Percentiles rank a stretch among this genome's conserved stretches.
Evolutionary conservation across 2,888 invertebrate genomes (phyloP).

Genomic region (Drosophila anomelani): DNA sequence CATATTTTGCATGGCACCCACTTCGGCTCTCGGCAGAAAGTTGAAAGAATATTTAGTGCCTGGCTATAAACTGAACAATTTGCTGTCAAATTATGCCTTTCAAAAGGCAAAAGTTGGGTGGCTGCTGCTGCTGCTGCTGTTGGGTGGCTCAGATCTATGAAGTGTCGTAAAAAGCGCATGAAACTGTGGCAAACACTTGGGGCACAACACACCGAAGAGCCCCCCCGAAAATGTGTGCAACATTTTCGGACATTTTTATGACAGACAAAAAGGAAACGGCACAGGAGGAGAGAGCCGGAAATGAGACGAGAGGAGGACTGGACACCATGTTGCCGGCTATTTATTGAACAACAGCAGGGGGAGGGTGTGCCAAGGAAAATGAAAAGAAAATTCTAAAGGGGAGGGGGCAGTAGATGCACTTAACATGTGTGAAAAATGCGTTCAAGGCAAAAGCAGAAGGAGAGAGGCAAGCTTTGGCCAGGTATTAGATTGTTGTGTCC

Average conservation of each 20-base stretch:
- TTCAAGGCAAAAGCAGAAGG: slow-evolving; percentile 61
- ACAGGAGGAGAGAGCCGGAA: slow-evolving; percentile 26
- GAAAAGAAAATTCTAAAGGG: slow-evolving; percentile 3
- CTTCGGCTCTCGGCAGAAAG: slow-evolving; percentile 17
- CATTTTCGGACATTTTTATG: slow-evolving; percentile 70
- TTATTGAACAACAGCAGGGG: slow-evolving; percentile 55
- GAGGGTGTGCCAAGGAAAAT: not conserved
- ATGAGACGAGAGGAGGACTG: slow-evolving; percentile 30
- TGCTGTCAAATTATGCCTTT: slow-evolving; percentile 71
- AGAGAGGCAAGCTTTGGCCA: slow-evolving; percentile 36
- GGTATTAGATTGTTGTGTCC: slow-evolving; percentile 41
- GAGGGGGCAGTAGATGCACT: slow-evolving; percentile 18
- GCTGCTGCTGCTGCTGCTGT: not conserved
- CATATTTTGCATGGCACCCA: slow-evolving; percentile 50
- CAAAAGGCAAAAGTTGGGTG: slow-evolving; percentile 32
- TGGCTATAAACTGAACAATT: slow-evolving; percentile 71
- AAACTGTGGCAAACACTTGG: slow-evolving; percentile 52
- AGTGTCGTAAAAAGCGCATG: slow-evolving; percentile 71
- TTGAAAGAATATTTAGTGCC: slow-evolving; percentile 58
- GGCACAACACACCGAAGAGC: slow-evolving; percentile 36
- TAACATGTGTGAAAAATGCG: slow-evolving; percentile 56
- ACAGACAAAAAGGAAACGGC: slow-evolving; percentile 30
- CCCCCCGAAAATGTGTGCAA: slow-evolving; percentile 47
- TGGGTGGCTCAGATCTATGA: slow-evolving; percentile 23
- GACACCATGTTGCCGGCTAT: slow-evolving; percentile 48